A percentile compares a stretch with the other conserved stretches of the same genome.
Conservation (phyloP, 1,140 invertebrate genomes). For the Manduca sexta region DNA sequence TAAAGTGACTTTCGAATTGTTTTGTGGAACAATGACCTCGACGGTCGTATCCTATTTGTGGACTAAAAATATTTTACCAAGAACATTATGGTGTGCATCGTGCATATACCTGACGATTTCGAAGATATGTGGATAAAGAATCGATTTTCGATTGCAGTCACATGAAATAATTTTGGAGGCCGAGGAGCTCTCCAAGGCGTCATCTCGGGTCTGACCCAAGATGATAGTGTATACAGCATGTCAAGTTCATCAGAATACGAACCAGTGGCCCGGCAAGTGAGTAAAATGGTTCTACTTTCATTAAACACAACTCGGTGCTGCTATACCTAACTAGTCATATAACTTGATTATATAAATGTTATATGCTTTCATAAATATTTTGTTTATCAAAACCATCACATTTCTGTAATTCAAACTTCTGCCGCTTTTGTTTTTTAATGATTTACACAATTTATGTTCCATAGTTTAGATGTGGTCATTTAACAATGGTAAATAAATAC, state of each 20-base stretch:
- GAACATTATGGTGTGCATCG: slow-evolving; percentile 47
- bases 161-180: slow-evolving; percentile 60
- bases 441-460: too few species aligned
- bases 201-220: slow-evolving; percentile 70
- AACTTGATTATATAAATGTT: neutral
- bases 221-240: slow-evolving; percentile 71
- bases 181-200: slow-evolving; percentile 54
- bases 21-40: slow-evolving; percentile 68
- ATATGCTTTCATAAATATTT: slow-evolving; percentile 2
- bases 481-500: too few species aligned
- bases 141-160: slow-evolving; percentile 69
- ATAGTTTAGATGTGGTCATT: too few species aligned
- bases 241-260: slow-evolving; percentile 70
- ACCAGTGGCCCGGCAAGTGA: slow-evolving; percentile 69
- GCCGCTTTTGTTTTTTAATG: too few species aligned
- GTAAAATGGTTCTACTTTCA: slow-evolving; percentile 23
- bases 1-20: slow-evolving; percentile 57
- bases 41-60: slow-evolving; percentile 57
- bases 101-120: slow-evolving; percentile 38
- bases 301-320: neutral
- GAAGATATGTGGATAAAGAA: slow-evolving; percentile 56
- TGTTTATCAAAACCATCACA: neutral
- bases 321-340: neutral
- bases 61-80: slow-evolving; percentile 64
- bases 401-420: too few species aligned